Percentiles rank a stretch among this genome's conserved stretches.
Evolutionary conservation across 2,113 vertebrate genomes (phyloP).

Genomic region (Ornithorhynchus anatinus): DNA sequence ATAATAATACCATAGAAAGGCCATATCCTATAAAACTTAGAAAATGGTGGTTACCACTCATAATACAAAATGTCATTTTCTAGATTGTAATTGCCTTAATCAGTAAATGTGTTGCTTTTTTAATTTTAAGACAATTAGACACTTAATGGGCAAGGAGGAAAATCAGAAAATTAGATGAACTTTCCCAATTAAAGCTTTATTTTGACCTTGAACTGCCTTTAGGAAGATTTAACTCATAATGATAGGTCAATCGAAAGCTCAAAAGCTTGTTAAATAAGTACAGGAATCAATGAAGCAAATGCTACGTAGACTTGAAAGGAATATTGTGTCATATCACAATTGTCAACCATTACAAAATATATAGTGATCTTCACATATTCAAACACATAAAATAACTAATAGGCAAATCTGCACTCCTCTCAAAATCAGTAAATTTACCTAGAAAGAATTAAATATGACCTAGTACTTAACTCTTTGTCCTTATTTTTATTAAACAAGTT

Average conservation of each 20-base stretch:
- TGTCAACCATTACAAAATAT: slow-evolving; percentile 41
- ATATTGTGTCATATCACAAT: slow-evolving; percentile 2
- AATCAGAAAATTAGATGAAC: not conserved
- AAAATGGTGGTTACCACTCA: not conserved
- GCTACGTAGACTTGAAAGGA: slow-evolving; percentile 35
- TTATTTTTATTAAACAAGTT: too few species aligned
- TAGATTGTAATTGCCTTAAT: not conserved
- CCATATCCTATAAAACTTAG: not conserved
- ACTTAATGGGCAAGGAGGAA: not conserved
- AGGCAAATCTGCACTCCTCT: too few species aligned
- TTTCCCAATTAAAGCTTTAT: not conserved
- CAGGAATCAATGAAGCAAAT: slow-evolving; percentile 29
- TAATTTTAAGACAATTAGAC: not conserved
- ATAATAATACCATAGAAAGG: slow-evolving; percentile 27
- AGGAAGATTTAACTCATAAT: not conserved
- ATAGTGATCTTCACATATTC: slow-evolving; percentile 14
- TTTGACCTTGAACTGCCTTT: not conserved
- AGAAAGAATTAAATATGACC: too few species aligned
- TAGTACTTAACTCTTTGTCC: too few species aligned
- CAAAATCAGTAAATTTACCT: too few species aligned
- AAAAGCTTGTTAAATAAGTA: slow-evolving; percentile 46
- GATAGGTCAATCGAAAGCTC: slow-evolving; percentile 36
- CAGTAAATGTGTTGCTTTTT: not conserved
- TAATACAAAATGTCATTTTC: slow-evolving; percentile 2
- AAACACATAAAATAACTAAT: slow-evolving; percentile 20